Base-by-base conservation (phyloP, 2,888 invertebrate genomes). In the Piscicola geometra region DNA sequence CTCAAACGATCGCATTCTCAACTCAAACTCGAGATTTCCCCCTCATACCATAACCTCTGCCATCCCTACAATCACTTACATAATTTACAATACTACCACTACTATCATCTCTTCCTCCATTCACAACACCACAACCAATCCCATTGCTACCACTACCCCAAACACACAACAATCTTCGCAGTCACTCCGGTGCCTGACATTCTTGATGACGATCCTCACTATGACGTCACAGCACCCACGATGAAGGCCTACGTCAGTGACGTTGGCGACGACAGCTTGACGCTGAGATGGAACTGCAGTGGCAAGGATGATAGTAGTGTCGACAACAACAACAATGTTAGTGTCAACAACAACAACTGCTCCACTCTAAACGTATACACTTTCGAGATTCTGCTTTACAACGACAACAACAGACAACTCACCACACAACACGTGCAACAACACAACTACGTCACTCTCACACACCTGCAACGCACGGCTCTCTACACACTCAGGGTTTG, bases 321-420 rank as follows among this genome's bases (percentile, higher is more conserved):
- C 21, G n/a, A 18, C 25, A 25, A 18, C 21, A 25, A 56, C 60
- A 56, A 56, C 21, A 56, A 25, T n/a, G n/a, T 18, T n/a, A 56
- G 9, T 5, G n/a, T 18, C 60, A 25, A 18, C 60, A 25, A 56
- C 21, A 25, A 18, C 21, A 18, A 56, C n/a, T 56, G 60, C 60
- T 5, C 60, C 60, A 56, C 3, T 5, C 25, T 25, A 3, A 56
- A 56, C 21, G 3, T 56, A 5, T n/a, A 56, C 60, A 56, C 60
- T 5, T 56, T 56, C n/a, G 60, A 25, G 5, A 25, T 56, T 5
- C 25, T 56, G 5, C 3, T 56, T 5, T 56, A 56, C 60, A 56
- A 56, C 60, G 60, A 56, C n/a, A 56, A 56, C n/a, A 56, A 56
- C 60, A 56, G 60, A 25, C 60, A 56, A 56, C 60, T 56, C 21